These are phyloP conservation scores for Paradoxurus hermaphroditus DNA, from an alignment of 2,113 vertebrate genomes.

Conservation along the genomic window DNA sequence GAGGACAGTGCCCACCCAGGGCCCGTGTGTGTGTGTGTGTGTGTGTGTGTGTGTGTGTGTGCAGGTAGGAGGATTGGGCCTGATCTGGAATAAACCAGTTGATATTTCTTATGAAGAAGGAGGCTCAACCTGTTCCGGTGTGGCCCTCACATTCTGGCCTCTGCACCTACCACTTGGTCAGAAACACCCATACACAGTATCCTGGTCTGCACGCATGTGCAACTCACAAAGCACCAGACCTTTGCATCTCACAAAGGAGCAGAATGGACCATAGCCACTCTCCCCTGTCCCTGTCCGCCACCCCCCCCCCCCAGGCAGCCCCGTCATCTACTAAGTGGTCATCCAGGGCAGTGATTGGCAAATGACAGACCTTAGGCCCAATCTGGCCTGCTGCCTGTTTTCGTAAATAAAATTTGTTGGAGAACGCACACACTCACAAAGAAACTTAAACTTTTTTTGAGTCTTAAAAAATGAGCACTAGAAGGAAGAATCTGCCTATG, in stretches of 20 bases:
- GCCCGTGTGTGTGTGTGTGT: rapidly evolving
- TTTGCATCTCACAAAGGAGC: neutral
- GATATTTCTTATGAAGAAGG: neutral
- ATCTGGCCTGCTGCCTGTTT: neutral
- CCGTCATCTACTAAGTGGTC: neutral
- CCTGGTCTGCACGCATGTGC: neutral
- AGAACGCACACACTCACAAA: neutral
- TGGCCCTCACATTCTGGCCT: neutral
- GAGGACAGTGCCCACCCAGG: conserved; percentile 61
- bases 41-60: rapidly evolving
- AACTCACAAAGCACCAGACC: neutral
- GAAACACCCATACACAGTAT: neutral
- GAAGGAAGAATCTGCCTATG: neutral
- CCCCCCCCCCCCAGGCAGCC: neutral
- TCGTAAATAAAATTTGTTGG: conserved; percentile 55
- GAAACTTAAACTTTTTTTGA: neutral
- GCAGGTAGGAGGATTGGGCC: neutral
- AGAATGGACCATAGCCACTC: too few species aligned
- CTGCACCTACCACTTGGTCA: neutral
- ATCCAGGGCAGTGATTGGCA: neutral
- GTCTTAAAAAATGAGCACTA: neutral
- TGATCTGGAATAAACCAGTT: neutral
- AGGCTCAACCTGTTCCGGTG: neutral
- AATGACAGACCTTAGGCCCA: neutral
- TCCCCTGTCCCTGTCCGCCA: too few species aligned